These are phyloP conservation scores for Manacus vitellinus DNA, from an alignment of 2,113 vertebrate genomes.

Conservation along the genomic window DNA sequence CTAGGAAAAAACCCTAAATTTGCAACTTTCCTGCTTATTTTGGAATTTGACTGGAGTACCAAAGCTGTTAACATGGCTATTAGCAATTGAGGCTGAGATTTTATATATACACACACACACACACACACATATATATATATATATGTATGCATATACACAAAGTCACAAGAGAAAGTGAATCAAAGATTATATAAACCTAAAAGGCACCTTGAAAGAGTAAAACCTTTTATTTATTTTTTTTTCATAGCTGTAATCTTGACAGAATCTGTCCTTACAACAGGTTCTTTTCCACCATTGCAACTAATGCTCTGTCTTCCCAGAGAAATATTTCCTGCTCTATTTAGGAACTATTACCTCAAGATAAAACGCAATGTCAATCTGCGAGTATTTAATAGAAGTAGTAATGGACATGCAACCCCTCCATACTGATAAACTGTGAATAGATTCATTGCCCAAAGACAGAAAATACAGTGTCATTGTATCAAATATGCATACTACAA, in stretches of 20 bases:
- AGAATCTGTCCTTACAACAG: not conserved
- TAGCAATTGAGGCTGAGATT: not conserved
- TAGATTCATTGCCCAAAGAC: not conserved
- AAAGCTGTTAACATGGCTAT: not conserved
- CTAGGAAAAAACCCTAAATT: not conserved
- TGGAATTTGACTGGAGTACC: not conserved
- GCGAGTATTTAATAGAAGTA: not conserved
- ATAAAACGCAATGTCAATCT: not conserved
- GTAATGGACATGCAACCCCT: not conserved
- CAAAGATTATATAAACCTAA: not conserved
- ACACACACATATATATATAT: not conserved
- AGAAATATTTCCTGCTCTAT: not conserved
- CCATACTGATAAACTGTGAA: not conserved
- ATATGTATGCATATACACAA: not conserved
- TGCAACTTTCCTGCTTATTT: not conserved
- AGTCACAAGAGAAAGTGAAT: not conserved
- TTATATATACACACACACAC: not conserved
- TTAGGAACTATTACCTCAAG: not conserved
- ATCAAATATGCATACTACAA: not conserved
- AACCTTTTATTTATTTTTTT: rapidly evolving
- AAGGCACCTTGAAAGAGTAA: not conserved
- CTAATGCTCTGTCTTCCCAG: not conserved
- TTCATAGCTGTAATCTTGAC: not conserved
- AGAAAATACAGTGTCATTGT: not conserved
- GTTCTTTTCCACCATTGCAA: not conserved